A percentile compares a stretch with the other conserved stretches of the same genome.
phyloP scores from a whole-genome alignment of 2,888 invertebrate species.

The Caenorhabditis sulstoni region DNA sequence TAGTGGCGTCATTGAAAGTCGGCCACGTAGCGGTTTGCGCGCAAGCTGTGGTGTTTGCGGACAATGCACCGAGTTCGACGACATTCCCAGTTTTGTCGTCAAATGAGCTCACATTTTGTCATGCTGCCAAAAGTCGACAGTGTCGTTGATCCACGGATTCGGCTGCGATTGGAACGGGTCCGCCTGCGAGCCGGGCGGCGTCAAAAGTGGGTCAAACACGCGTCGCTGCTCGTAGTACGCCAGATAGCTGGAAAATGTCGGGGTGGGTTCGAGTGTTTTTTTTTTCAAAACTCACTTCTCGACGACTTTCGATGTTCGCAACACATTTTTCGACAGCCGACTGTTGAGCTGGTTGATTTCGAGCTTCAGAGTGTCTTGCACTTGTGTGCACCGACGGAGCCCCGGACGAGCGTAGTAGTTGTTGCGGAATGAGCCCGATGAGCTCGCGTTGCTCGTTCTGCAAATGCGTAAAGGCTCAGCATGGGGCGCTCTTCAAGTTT shows the following conservation, averaged over 20 bases:
- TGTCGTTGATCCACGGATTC: conserved; percentile 97
- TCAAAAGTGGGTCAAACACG: conserved; percentile 96
- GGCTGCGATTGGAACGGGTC: conserved; percentile 82
- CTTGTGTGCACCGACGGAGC: conserved; percentile 77
- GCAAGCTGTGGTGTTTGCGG: too few relatives aligned
- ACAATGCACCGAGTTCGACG: background rate
- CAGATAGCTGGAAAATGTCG: conserved; percentile 70
- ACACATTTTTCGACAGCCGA: conserved; percentile 88
- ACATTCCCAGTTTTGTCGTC: too few relatives aligned
- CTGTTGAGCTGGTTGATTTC: conserved; percentile 85
- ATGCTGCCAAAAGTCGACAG: conserved; percentile 96
- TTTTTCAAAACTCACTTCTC: conserved; percentile 89
- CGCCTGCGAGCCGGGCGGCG: conserved; percentile 88
- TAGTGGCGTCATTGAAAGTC: too few relatives aligned
- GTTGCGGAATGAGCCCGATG: conserved; percentile 68
- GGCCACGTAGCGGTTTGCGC: too few relatives aligned
- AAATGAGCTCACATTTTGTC: conserved; percentile 87
- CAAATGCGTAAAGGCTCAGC: too few relatives aligned
- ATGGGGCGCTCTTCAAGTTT: too few relatives aligned
- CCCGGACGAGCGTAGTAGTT: conserved; percentile 77
- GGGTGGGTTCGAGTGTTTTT: too few relatives aligned
- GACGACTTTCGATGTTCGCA: conserved; percentile 93
- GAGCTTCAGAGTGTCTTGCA: conserved; percentile 83
- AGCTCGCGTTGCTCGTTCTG: conserved; percentile 50
- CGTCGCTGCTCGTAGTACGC: conserved; percentile 88